Conservation (phyloP, 1,140 invertebrate species). For the Coenobita brevimanus region DNA sequence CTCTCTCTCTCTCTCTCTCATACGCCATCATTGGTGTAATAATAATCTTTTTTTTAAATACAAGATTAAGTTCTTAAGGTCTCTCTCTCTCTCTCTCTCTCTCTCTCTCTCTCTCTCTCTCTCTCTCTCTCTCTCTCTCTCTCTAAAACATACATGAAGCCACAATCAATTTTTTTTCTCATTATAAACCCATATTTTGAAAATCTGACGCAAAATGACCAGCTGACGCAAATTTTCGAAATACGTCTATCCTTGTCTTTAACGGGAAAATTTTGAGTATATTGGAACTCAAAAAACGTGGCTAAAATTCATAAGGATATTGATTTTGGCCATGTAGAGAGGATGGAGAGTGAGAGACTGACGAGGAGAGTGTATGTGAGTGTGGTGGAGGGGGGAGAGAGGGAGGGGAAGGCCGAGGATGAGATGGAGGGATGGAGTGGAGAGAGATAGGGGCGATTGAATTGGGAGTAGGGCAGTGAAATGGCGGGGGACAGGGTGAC, state of each 20-base stretch:
- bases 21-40: slow-evolving; percentile 22
- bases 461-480: background rate
- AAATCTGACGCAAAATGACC: no score
- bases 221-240: no score
- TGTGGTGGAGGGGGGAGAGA: background rate
- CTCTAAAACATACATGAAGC: background rate
- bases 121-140: background rate
- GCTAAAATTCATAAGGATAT: no score
- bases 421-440: no score
- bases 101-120: background rate
- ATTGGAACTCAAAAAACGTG: background rate
- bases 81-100: background rate
- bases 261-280: no score
- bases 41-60: slow-evolving; percentile 35
- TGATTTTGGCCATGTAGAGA: no score
- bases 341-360: no score
- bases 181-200: no score
- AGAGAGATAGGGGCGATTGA: no score
- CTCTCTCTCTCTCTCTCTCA: background rate
- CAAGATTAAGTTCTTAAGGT: background rate
- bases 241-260: background rate
- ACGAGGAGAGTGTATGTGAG: background rate
- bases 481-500: background rate
- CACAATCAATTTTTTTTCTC: no score
- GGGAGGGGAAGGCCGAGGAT: background rate